phyloP scores from a whole-genome alignment of 2,797 vertebrate genomes.

The Trachurus trachurus region DNA sequence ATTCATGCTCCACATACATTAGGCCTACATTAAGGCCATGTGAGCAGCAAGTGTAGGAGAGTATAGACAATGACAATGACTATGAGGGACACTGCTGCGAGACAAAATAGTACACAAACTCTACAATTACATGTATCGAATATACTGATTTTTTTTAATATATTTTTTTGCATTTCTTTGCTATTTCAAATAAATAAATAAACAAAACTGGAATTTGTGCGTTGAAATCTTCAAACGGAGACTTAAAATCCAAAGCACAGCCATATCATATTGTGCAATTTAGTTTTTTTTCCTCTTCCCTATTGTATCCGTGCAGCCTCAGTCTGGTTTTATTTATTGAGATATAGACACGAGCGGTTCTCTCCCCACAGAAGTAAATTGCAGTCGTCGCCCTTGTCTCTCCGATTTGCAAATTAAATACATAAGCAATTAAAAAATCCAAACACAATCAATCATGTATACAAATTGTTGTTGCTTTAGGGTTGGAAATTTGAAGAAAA shows the following conservation, averaged over 20 bases:
- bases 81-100: background rate
- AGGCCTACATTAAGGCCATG: slow-evolving; percentile 37
- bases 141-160: background rate
- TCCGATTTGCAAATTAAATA: slow-evolving; percentile 85
- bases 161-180: background rate
- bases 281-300: background rate
- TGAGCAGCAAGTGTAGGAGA: background rate
- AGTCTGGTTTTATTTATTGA: slow-evolving; percentile 65
- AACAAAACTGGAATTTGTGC: slow-evolving; percentile 13
- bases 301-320: slow-evolving; percentile 34
- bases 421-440: slow-evolving; percentile 84
- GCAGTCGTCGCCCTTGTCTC: slow-evolving; percentile 68
- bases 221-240: slow-evolving; percentile 9
- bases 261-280: background rate
- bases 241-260: slow-evolving; percentile 1
- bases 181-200: slow-evolving; percentile 7
- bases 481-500: slow-evolving; percentile 82
- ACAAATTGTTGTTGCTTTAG: slow-evolving; percentile 86
- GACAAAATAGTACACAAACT: background rate
- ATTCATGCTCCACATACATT: background rate
- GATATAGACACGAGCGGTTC: slow-evolving; percentile 48
- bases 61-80: background rate
- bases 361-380: slow-evolving; percentile 63
- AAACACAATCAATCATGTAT: slow-evolving; percentile 86
- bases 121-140: background rate